Evolutionary conservation across 2,113 vertebrate species (phyloP), one percentile per base, ranked within the genome.

Genomic region (Pterocles gutturalis): DNA sequence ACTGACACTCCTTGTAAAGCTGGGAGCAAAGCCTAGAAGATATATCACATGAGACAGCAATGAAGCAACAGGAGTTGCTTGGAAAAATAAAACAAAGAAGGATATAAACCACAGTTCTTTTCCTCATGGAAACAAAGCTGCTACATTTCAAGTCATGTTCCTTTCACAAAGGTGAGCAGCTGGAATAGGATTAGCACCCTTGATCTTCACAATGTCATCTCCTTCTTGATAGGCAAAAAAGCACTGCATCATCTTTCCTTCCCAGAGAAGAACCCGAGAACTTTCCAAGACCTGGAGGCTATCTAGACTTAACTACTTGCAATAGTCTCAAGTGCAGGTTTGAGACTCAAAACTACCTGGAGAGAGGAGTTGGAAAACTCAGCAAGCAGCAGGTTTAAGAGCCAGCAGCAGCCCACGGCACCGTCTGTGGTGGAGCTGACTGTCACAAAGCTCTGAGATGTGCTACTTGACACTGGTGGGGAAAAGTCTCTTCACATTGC

Each of bases 1-100:
- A 99, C 83, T 5, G 98, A 98, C 62, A 99, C 99, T 2, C 98
- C 99, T 83, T 98, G 97, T 83, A 99, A 89, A 60, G 99, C 99
- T 17, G 98, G 96, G 41, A 99, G 98, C 95, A 99, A 97, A 90
- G 98, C 99, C 99, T 99, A 87, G 84, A 73, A 73, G 71, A 85
- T 5, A 97, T 29, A 93, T 45, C 3, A 0, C n/a, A 46, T 15
- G 75, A 91, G 43, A 25, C 7, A 29, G 45, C 21, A 24, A 21
- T 69, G 83, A 77, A 54, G 53, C 34, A 25, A 13, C 33, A 36
- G 51, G 22, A 77, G 11, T 0, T 2, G 41, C 48, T 15, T 15
- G 10, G 77, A 3, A 9, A 31, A 72, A 13, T 6, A 16, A 49
- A 0, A 57, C 9, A 15, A 34, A 20, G 7, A 65, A 79, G n/a